A percentile compares a stretch with the other conserved stretches of the same genome.
These are phyloP conservation scores for Aquatica leii DNA, from an alignment of 2,888 invertebrate genomes.

Conservation along the genomic window DNA sequence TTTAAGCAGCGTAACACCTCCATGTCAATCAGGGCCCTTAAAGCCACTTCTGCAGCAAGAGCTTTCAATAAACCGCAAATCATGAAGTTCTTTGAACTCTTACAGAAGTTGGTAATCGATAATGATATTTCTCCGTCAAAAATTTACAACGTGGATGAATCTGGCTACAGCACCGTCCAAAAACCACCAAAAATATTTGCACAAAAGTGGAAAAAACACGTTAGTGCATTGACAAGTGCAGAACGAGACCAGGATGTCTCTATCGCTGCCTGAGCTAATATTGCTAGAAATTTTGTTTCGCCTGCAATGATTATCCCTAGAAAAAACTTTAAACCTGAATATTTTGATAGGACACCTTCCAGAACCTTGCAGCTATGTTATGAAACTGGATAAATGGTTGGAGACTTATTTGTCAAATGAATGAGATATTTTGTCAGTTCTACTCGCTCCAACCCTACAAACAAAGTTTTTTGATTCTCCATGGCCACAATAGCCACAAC, in stretches of 20 bases:
- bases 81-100: no score
- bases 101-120: no score
- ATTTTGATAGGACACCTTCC: no score
- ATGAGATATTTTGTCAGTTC: no score
- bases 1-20: no score
- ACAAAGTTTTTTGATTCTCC: constrained; percentile 13
- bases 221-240: constrained; percentile 55
- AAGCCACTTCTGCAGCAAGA: constrained; percentile 30
- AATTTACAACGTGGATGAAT: constrained; percentile 32
- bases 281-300: constrained; percentile 27
- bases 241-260: constrained; percentile 55
- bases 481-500: constrained; percentile 40
- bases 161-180: constrained; percentile 25
- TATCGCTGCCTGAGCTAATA: constrained; percentile 50
- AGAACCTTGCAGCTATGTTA: no score
- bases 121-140: constrained; percentile 9
- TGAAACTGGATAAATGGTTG: no score
- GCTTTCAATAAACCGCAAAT: constrained; percentile 32
- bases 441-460: no score
- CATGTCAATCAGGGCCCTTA: constrained; percentile 36
- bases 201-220: no score
- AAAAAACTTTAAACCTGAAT: no score
- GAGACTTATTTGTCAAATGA: no score
- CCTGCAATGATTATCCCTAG: neutral
- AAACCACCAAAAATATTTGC: constrained; percentile 31